Conservation (phyloP, 2,797 vertebrate species). For the Labeo calbasu region DNA sequence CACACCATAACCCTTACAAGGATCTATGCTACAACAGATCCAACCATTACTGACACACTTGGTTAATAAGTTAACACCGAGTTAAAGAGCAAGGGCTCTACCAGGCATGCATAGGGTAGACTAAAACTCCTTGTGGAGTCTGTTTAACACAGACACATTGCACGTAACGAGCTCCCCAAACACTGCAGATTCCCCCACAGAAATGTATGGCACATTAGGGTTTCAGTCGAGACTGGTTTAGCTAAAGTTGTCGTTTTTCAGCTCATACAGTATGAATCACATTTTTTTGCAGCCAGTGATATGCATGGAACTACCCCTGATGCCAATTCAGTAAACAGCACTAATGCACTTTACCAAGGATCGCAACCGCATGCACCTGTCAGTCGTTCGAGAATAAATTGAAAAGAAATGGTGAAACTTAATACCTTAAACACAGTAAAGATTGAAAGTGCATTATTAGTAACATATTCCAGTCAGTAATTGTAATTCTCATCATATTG, state of each 20-base stretch:
- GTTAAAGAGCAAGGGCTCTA: slow-evolving; percentile 52
- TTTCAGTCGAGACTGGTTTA: neutral
- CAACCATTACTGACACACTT: slow-evolving; percentile 47
- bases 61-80: slow-evolving; percentile 49
- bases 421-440: neutral
- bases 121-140: slow-evolving; percentile 41
- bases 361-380: neutral
- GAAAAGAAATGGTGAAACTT: neutral
- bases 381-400: neutral
- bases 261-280: neutral
- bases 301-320: slow-evolving; percentile 7
- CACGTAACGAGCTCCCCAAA: slow-evolving; percentile 37
- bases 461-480: neutral
- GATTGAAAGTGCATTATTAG: neutral
- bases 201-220: slow-evolving; percentile 31
- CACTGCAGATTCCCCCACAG: slow-evolving; percentile 20
- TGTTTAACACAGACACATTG: slow-evolving; percentile 42
- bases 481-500: neutral
- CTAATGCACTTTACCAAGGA: neutral
- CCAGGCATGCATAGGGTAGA: slow-evolving; percentile 56
- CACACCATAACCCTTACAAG: slow-evolving; percentile 36
- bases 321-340: neutral
- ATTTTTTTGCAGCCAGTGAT: slow-evolving; percentile 21
- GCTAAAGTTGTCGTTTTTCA: slow-evolving; percentile 13
- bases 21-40: slow-evolving; percentile 58